A percentile compares a stretch with the other conserved stretches of the same genome.
phyloP scores from a whole-genome alignment of 2,113 vertebrate species.

The Cisticola juncidis region DNA sequence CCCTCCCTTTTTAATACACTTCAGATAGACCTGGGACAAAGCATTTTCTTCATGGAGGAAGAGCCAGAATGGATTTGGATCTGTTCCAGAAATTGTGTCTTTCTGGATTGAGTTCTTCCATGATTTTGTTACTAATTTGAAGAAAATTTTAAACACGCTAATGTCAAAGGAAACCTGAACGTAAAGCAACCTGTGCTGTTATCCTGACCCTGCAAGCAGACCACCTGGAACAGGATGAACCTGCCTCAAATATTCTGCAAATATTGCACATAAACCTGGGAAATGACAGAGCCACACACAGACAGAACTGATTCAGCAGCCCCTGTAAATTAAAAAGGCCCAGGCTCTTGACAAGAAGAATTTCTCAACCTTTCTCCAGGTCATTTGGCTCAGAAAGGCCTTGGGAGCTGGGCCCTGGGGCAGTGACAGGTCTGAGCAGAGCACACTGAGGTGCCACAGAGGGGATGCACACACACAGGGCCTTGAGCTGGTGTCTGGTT shows the following conservation, averaged over 20 bases:
- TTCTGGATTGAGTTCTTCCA: not conserved
- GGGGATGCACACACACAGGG: not conserved
- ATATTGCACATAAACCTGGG: not conserved
- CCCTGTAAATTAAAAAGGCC: not conserved
- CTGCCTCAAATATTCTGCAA: not conserved
- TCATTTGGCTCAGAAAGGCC: not conserved
- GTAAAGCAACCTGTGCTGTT: not conserved
- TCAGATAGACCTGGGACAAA: not conserved
- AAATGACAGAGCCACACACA: not conserved
- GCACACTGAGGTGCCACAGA: not conserved
- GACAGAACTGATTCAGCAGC: not conserved
- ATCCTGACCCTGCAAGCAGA: not conserved
- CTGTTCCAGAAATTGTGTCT: not conserved
- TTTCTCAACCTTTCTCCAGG: not conserved
- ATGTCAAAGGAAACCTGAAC: not conserved
- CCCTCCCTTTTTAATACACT: not conserved
- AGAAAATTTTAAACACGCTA: not conserved
- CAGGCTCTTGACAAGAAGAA: not conserved
- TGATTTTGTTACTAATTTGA: not conserved
- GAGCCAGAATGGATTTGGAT: not conserved
- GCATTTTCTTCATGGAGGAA: not conserved
- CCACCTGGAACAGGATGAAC: not conserved
- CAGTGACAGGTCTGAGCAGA: not conserved
- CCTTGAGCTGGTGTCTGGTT: not conserved
- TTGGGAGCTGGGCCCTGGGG: not conserved